phyloP scores from a whole-genome alignment of 2,888 invertebrate species.

The Cactoblastis cactorum region DNA sequence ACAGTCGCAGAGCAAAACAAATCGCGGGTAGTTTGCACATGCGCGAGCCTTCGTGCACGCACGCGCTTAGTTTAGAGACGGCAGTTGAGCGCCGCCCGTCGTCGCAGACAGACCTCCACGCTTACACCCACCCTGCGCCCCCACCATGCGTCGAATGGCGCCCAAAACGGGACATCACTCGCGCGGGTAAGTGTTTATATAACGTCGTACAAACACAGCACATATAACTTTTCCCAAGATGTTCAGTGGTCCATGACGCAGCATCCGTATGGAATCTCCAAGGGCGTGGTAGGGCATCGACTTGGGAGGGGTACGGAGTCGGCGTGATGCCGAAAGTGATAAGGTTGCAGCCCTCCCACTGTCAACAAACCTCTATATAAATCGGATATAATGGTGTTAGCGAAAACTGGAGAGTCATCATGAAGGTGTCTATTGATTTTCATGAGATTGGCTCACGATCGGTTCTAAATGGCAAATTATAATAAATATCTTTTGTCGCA shows the following conservation, averaged over 20 bases:
- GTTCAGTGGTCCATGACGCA: constrained; percentile 47
- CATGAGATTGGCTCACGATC: constrained; percentile 35
- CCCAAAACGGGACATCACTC: constrained; percentile 63
- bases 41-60: constrained; percentile 52
- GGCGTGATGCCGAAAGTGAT: constrained; percentile 65
- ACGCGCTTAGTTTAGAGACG: constrained; percentile 49
- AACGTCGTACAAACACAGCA: constrained; percentile 23
- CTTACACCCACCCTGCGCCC: constrained; percentile 35
- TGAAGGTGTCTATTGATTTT: constrained; percentile 68
- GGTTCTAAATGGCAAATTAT: constrained; percentile 37
- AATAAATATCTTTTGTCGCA: constrained; percentile 55
- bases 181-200: constrained; percentile 64
- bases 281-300: constrained; percentile 67
- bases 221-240: constrained; percentile 8
- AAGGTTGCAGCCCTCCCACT: constrained; percentile 60
- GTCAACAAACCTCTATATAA: constrained; percentile 71
- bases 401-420: constrained; percentile 44
- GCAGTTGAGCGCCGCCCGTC: constrained; percentile 64
- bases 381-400: constrained; percentile 26
- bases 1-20: constrained; percentile 62
- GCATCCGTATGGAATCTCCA: constrained; percentile 46
- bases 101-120: constrained; percentile 48
- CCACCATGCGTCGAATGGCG: constrained; percentile 72
- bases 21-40: constrained; percentile 57
- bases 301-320: constrained; percentile 49